Evolutionary conservation across 2,888 invertebrate species (phyloP).

Genomic region (Orthonychiurus folsomi): DNA sequence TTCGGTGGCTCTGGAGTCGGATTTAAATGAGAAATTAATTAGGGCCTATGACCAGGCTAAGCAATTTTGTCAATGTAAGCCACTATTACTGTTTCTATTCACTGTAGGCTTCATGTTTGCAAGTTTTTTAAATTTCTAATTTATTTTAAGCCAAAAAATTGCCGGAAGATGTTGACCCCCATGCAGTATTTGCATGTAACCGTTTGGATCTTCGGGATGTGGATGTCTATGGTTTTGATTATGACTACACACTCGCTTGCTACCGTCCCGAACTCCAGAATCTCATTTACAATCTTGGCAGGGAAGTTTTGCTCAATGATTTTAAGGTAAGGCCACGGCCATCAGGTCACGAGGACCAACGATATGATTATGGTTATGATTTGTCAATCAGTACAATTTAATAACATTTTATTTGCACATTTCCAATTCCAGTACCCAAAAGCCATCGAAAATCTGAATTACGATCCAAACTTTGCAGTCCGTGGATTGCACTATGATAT

Average conservation of each 20-base stretch:
- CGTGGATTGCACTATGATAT: constrained; percentile 96
- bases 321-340: constrained; percentile 59
- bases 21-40: constrained; percentile 22
- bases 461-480: constrained; percentile 87
- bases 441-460: constrained; percentile 66
- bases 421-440: constrained; percentile 65
- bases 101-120: constrained; percentile 8
- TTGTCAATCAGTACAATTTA: constrained; percentile 7
- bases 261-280: constrained; percentile 83
- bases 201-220: constrained; percentile 85
- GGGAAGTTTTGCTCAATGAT: constrained; percentile 73
- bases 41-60: constrained; percentile 38
- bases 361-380: background rate
- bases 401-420: background rate
- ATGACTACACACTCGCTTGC: constrained; percentile 93
- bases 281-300: constrained; percentile 80
- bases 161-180: constrained; percentile 73
- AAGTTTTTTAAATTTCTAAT: constrained; percentile 16
- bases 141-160: constrained; percentile 66
- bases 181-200: constrained; percentile 92
- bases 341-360: constrained; percentile 2
- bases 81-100: too few relatives aligned
- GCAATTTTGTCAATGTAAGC: constrained; percentile 36
- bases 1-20: background rate
- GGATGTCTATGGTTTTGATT: constrained; percentile 93